phyloP scores from a whole-genome alignment of 2,888 invertebrate genomes.

The Ennomos erosarius region DNA sequence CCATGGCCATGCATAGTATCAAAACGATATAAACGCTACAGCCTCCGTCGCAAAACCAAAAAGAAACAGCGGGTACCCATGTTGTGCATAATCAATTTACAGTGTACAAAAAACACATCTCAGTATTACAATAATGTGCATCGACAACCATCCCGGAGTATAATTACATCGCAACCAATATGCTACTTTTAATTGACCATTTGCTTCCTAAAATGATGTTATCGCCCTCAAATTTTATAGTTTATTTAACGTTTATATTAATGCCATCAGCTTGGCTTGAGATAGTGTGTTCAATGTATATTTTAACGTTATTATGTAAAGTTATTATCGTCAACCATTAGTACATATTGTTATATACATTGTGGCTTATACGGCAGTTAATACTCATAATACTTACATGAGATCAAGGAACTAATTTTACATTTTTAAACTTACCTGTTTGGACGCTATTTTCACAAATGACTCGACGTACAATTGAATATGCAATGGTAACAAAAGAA shows the following conservation, averaged over 20 bases:
- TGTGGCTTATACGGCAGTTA: conserved; percentile 77
- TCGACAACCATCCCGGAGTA: conserved; percentile 49
- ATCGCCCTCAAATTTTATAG: conserved; percentile 10
- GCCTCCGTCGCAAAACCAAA: conserved; percentile 66
- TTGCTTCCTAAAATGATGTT: conserved; percentile 31
- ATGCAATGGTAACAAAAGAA: conserved; percentile 4
- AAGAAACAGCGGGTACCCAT: conserved; percentile 70
- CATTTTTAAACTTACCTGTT: not conserved
- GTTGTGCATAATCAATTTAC: conserved; percentile 76
- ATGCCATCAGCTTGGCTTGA: conserved; percentile 39
- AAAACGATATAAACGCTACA: conserved; percentile 68
- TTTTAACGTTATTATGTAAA: conserved; percentile 40
- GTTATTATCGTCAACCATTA: conserved; percentile 70
- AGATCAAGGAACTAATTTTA: not conserved
- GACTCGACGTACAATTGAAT: conserved; percentile 1
- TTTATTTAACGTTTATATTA: conserved; percentile 20
- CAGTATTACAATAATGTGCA: conserved; percentile 53
- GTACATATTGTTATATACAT: conserved; percentile 77
- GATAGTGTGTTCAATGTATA: conserved; percentile 43
- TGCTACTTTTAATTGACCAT: conserved; percentile 67
- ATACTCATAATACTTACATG: not conserved
- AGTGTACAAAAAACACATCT: conserved; percentile 67
- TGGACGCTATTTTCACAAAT: not conserved
- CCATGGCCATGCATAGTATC: conserved; percentile 79
- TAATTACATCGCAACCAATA: conserved; percentile 60